These are phyloP conservation scores for Enteromius anoplus DNA, from an alignment of 2,797 vertebrate species.

Conservation along the genomic window DNA sequence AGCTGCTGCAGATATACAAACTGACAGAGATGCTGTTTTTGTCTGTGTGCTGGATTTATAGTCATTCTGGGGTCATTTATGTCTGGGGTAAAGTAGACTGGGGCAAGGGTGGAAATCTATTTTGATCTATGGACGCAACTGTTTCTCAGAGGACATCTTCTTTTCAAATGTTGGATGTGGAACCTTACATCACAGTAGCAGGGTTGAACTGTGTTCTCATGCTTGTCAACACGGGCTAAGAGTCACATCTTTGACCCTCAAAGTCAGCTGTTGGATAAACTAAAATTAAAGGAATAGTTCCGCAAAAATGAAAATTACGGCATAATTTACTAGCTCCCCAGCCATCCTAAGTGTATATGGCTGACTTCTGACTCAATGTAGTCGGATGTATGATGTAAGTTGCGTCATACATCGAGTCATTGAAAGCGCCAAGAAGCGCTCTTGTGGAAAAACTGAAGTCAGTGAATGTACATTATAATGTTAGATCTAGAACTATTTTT, in stretches of 20 bases:
- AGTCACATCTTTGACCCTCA: background rate
- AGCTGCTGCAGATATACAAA: background rate
- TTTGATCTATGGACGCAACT: slow-evolving; percentile 33
- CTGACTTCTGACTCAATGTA: too few relatives aligned
- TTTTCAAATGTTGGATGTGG: slow-evolving; percentile 36
- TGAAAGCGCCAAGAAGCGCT: too few relatives aligned
- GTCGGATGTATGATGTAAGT: too few relatives aligned
- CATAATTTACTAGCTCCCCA: too few relatives aligned
- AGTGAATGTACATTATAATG: too few relatives aligned
- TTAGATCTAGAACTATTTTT: too few relatives aligned
- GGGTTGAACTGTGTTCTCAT: slow-evolving; percentile 1
- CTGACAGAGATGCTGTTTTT: background rate
- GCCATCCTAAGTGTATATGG: too few relatives aligned
- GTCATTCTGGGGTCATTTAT: slow-evolving; percentile 7
- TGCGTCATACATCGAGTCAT: too few relatives aligned
- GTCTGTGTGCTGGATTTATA: background rate
- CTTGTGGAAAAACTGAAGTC: too few relatives aligned
- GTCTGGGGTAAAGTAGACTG: slow-evolving; percentile 39
- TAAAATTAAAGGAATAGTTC: too few relatives aligned
- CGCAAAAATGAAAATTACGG: too few relatives aligned
- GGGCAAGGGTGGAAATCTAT: slow-evolving; percentile 40
- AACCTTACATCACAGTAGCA: slow-evolving; percentile 1
- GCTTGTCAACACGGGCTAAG: background rate
- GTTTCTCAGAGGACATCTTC: slow-evolving; percentile 24
- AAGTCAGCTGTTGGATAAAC: background rate